Evolutionary conservation across 2,797 vertebrate species (phyloP).

Genomic region (Rhabdophis nuchalis): DNA sequence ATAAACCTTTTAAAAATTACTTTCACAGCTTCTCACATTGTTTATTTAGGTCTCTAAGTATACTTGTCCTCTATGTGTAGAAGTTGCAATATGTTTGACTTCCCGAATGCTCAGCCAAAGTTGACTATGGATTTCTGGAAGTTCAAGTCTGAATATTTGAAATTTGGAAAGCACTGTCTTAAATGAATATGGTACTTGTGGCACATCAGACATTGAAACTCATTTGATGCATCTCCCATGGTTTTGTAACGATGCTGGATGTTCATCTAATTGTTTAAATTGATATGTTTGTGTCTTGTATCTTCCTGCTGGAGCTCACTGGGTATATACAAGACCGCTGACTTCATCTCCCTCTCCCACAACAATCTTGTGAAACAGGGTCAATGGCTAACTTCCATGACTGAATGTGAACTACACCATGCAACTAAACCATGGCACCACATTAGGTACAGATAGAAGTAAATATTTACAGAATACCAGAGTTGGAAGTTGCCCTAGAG

Average conservation of each 20-base stretch:
- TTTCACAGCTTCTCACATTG: conserved; percentile 60
- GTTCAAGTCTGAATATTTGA: not conserved
- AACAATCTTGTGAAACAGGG: not conserved
- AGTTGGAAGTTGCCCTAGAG: not conserved
- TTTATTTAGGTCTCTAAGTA: conserved; percentile 57
- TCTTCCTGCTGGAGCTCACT: not conserved
- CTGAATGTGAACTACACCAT: not conserved
- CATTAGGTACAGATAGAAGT: too few species aligned
- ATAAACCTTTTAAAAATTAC: conserved; percentile 53
- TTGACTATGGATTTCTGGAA: not conserved
- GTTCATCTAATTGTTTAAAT: not conserved
- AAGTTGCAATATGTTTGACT: not conserved
- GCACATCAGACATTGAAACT: not conserved
- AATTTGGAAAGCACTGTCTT: not conserved
- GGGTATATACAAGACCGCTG: not conserved
- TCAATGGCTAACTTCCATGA: not conserved
- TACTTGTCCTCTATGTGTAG: not conserved
- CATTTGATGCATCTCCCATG: not conserved
- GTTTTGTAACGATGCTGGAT: not conserved
- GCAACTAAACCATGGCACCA: not conserved
- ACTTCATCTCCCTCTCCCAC: not conserved
- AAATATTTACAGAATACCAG: not conserved
- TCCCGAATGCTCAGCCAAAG: not conserved
- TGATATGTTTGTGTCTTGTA: not conserved
- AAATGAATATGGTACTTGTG: not conserved